phyloP scores from a whole-genome alignment of 2,888 invertebrate genomes.

The Heteromurus nitidus region DNA sequence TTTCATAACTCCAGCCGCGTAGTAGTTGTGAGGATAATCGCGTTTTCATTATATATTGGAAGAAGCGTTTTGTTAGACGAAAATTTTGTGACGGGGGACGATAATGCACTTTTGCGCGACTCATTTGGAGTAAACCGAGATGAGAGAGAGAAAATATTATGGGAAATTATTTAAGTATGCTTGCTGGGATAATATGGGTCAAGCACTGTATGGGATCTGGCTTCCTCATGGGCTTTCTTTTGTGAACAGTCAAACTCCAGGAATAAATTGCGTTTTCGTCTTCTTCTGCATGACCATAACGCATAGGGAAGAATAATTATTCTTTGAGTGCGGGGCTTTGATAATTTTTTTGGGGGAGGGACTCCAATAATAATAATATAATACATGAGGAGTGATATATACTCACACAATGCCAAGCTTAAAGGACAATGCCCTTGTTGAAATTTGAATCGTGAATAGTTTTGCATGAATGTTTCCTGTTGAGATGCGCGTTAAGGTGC shows the following conservation, averaged over 20 bases:
- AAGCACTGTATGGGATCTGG: conserved; percentile 34
- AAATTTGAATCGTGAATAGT: not conserved
- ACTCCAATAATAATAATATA: not conserved
- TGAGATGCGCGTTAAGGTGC: conserved; percentile 13
- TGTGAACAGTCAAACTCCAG: too few relatives aligned
- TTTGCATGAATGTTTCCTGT: not conserved
- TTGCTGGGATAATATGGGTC: conserved; percentile 63
- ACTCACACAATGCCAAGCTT: not conserved
- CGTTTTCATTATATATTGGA: conserved; percentile 25
- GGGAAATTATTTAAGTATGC: too few relatives aligned
- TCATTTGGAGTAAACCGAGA: conserved; percentile 39
- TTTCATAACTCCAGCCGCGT: conserved; percentile 53
- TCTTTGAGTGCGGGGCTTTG: too few relatives aligned
- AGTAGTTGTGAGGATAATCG: too few relatives aligned
- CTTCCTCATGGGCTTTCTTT: conserved; percentile 31
- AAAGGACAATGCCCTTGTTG: conserved; percentile 19
- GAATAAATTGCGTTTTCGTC: too few relatives aligned
- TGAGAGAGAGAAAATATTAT: too few relatives aligned
- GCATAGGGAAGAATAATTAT: too few relatives aligned
- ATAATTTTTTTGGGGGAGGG: not conserved
- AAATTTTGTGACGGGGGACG: conserved; percentile 3
- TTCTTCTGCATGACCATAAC: too few relatives aligned
- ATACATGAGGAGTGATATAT: too few relatives aligned
- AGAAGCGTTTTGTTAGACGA: not conserved
- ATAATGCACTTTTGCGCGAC: conserved; percentile 36